Evolutionary conservation across 1,140 invertebrate genomes (phyloP), one percentile per base, ranked within the genome.

Genomic region (Plectus sambesii): DNA sequence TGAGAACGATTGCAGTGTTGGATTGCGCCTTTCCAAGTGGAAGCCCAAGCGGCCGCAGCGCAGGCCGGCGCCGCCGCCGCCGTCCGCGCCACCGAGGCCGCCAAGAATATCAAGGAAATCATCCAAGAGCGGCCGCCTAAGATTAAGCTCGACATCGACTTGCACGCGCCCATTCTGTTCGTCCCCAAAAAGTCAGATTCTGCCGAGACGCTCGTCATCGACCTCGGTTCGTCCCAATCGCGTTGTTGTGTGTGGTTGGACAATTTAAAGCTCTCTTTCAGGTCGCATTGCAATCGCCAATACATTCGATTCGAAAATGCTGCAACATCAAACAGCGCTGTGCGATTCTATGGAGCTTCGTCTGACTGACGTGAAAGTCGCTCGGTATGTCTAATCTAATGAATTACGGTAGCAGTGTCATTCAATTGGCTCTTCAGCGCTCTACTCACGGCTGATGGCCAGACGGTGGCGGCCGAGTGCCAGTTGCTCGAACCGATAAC

Each of bases 121-220:
- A 82, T 82, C 0, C 87, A 89, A 66, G 76, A 82, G 55, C 83
- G 81, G 46, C 83, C 85, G 0, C 81, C 82, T 0, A 79, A 85
- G 51, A 78, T 94, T 36, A 71, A 77, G 25, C 71, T 93, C 1
- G 77, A 81, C 56, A 76, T 94, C 1, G 77, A 81, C 35, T 72
- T 93, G 1, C 83, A 83, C 66, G 89, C 89, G 1, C 90, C 90
- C 1, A 77, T 88, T 35, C 83, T 96, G 45, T 74, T 90, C 1
- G 78, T 93, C 25, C 90, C 90, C 0, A 79, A 82, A 61, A 81
- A 83, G 68, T 87, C 85, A 0, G 76, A 72, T 35, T 85, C 81
- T 51, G 69, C 68, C 5, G 78, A 84, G 56, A 83, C 81, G 2
- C 66, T 94, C 26, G 73, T 86, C 26, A 65, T 88, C 0, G 85